Evolutionary conservation across 2,888 invertebrate genomes (phyloP), one percentile per base, ranked within the genome.

Genomic region (Dryobota labecula): DNA sequence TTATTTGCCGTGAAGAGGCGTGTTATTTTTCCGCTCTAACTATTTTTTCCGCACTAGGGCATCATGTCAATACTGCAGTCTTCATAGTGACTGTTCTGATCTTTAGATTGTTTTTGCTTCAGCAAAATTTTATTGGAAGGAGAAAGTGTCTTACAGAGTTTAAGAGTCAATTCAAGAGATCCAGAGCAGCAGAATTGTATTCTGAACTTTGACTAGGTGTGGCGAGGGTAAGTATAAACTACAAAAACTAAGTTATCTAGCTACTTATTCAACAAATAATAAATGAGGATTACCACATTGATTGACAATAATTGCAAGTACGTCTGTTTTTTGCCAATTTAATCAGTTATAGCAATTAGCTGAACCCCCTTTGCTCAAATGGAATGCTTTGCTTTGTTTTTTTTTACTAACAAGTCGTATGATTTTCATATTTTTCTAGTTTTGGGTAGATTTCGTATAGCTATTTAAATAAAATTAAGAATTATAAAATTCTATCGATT

Each of bases 1-100:
- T 78, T 78, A 74, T 78, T 78, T 49, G 60, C 54, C 79, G 73
- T 78, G 79, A 73, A 61, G 36, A 49, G 20, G 73, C 74, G 73
- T 78, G 74, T 36, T 78, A 30, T 61, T 56, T 74, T 74, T 78
- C 47, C 54, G 78, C 58, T 74, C 60, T 53, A 43, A 36, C 72
- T 2, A 43, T 61, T 74, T 78, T 78, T 78, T 78, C 41, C 45
- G 53, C 47, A 60, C 38, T 74, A 54, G 78, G 74, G 73, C 73
- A 74, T 56, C 43, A 47, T 78, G 74, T 73, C 60, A 72, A 36
- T 72, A 60, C 20, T 53, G 54, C 30, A 27, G 54, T 74, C 43
- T n/a, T 73, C 41, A 54, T 73, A 20, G 71, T 15, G 43, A 71
- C n/a, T 38, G 30, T 15, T 54, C 18, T 61, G 73, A 54, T 49